A percentile compares a stretch with the other conserved stretches of the same genome.
These are phyloP conservation scores for Eristalis intricaria DNA, from an alignment of 2,888 invertebrate genomes.

Conservation along the genomic window DNA sequence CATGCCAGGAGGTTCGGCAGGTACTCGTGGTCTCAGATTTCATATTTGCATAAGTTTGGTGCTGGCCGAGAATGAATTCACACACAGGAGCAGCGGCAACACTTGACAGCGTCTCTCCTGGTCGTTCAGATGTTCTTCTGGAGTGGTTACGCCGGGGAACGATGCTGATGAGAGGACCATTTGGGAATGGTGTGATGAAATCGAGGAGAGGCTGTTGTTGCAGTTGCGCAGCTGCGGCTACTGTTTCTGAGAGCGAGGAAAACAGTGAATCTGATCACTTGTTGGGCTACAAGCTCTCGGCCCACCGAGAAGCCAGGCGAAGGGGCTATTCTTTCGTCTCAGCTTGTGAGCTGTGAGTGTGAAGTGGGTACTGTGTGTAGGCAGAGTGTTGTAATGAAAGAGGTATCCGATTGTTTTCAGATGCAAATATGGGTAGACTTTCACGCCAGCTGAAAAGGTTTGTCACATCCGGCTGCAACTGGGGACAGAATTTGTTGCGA, in stretches of 20 bases:
- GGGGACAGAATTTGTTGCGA: background rate
- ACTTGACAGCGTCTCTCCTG: constrained; percentile 36
- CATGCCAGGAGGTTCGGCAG: background rate
- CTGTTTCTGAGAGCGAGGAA: background rate
- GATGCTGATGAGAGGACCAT: constrained; percentile 19
- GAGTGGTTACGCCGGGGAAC: background rate
- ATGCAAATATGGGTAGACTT: background rate
- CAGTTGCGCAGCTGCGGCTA: background rate
- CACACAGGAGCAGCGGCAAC: background rate
- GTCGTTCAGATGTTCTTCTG: constrained; percentile 54
- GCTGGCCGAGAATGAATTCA: background rate
- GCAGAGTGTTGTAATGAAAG: background rate
- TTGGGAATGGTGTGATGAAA: constrained; percentile 49
- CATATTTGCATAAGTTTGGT: constrained; percentile 65
- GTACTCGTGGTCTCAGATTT: constrained; percentile 56
- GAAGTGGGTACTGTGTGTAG: background rate
- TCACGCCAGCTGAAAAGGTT: background rate
- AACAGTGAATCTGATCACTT: background rate
- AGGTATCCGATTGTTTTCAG: background rate
- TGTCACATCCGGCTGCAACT: background rate
- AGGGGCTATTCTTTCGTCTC: background rate
- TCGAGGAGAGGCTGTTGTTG: constrained; percentile 23
- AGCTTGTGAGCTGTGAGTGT: too few relatives aligned
- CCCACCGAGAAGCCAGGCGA: background rate
- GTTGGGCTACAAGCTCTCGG: background rate